Base-by-base conservation (phyloP, 2,888 invertebrate species). In the Mimas tiliae region DNA sequence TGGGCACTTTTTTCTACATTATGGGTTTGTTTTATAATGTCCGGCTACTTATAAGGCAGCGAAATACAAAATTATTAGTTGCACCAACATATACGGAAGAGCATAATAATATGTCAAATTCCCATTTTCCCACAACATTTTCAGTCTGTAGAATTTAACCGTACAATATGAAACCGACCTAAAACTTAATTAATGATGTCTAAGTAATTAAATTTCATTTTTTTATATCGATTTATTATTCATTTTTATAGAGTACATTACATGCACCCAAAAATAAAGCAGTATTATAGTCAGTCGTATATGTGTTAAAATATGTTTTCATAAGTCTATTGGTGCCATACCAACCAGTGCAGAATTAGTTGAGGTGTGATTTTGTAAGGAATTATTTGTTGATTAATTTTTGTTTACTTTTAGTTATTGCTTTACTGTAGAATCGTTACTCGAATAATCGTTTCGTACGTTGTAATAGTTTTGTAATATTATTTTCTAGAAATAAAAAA, bases 311-410 rank as follows among this genome's bases (percentile, higher is more conserved):
- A 19, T 42, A 19, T 58, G n/a, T 38, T 55, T 58, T 38, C 48
- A 16, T 19, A 50, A 63, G 45, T 66, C 12, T 52, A 58, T 58
- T 65, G 65, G 74, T 74, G 74, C 74, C 74, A 73, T 74, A 75
- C 64, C 67, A 12, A 65, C 16, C 64, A 53, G 51, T 62, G 42
- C 38, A 64, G 62, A 65, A 65, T 34, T 74, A 66, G 48, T 64
- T n/a, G 19, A 27, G 19, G 47, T 63, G 58, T 65, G 34, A 65
- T 58, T 55, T 34, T 33, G 19, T 55, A 38, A 19, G 33, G 52
- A 55, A 38, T 65, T 48, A 58, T 48, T 65, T 58, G 19, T 48
- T 55, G 19, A 27, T 53, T 55, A 42, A 47, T 58, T 48, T 55
- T 58, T 65, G 34, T 65, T 65, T 65, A 53, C 47, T 33, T 48